phyloP scores from a whole-genome alignment of 2,797 vertebrate genomes.

The Poecilia wingei region DNA sequence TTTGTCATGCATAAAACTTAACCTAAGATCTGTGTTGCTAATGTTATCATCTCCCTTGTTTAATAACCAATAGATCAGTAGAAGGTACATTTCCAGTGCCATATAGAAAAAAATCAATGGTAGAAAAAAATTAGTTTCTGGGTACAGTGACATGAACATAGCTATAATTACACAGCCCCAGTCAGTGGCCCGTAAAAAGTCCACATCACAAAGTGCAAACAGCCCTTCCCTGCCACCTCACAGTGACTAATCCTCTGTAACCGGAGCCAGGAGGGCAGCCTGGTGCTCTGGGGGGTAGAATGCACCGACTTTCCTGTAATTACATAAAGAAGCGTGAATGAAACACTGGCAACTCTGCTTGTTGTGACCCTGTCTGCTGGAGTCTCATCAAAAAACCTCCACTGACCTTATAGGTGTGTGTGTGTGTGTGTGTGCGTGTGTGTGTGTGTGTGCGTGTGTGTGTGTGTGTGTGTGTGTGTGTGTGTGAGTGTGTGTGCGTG shows the following conservation, averaged over 20 bases:
- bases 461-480: neutral
- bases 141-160: constrained; percentile 15
- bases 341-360: constrained; percentile 42
- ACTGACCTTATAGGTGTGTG: neutral
- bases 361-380: constrained; percentile 38
- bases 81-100: neutral
- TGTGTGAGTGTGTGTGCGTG: neutral
- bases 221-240: constrained; percentile 39
- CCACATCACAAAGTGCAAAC: constrained; percentile 25
- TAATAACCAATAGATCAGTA: neutral
- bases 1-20: neutral
- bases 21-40: neutral
- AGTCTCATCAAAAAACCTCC: constrained; percentile 29
- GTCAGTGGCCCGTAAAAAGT: constrained; percentile 45
- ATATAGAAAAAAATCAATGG: neutral
- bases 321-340: constrained; percentile 25
- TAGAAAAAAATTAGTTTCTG: neutral
- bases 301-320: constrained; percentile 30
- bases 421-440: neutral
- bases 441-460: neutral
- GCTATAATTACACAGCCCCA: constrained; percentile 25
- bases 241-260: constrained; percentile 48
- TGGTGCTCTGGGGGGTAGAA: constrained; percentile 25
- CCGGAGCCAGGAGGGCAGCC: constrained; percentile 32
- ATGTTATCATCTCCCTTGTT: neutral